A percentile compares a stretch with the other conserved stretches of the same genome.
phyloP scores from a whole-genome alignment of 2,888 invertebrate species.

The Cosmia pyralina region DNA sequence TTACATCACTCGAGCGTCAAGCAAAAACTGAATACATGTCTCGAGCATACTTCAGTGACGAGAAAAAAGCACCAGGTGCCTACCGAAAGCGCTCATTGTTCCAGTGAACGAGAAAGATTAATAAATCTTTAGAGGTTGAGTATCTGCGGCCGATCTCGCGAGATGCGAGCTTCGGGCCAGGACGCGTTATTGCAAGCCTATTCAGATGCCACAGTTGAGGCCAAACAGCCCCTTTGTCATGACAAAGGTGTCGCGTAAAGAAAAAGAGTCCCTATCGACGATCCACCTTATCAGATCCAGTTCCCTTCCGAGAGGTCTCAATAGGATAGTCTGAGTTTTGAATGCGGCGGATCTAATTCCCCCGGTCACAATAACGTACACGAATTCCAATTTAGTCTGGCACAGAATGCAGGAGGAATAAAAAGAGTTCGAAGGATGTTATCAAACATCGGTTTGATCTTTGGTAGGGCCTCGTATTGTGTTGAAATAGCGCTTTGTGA shows the following conservation, averaged over 20 bases:
- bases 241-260: conserved; percentile 90
- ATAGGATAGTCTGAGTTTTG: conserved; percentile 87
- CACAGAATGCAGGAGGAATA: conserved; percentile 77
- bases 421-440: conserved; percentile 78
- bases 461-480: conserved; percentile 72
- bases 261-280: conserved; percentile 89
- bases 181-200: conserved; percentile 89
- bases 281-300: conserved; percentile 90
- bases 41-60: conserved; percentile 81
- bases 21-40: conserved; percentile 84
- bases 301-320: conserved; percentile 89
- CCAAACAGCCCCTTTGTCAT: conserved; percentile 89
- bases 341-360: conserved; percentile 89
- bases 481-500: conserved; percentile 69
- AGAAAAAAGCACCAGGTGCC: conserved; percentile 89
- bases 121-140: conserved; percentile 89
- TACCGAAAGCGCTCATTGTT: conserved; percentile 88
- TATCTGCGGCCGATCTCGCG: conserved; percentile 89
- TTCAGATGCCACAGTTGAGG: conserved; percentile 89
- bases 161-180: conserved; percentile 86
- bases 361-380: conserved; percentile 84
- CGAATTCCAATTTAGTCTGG: conserved; percentile 84
- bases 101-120: conserved; percentile 87
- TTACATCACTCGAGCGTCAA: conserved; percentile 76
- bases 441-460: conserved; percentile 77